Percentiles rank a stretch among this genome's conserved stretches.
phyloP scores from a whole-genome alignment of 2,113 vertebrate genomes.

The Dipodomys spectabilis region DNA sequence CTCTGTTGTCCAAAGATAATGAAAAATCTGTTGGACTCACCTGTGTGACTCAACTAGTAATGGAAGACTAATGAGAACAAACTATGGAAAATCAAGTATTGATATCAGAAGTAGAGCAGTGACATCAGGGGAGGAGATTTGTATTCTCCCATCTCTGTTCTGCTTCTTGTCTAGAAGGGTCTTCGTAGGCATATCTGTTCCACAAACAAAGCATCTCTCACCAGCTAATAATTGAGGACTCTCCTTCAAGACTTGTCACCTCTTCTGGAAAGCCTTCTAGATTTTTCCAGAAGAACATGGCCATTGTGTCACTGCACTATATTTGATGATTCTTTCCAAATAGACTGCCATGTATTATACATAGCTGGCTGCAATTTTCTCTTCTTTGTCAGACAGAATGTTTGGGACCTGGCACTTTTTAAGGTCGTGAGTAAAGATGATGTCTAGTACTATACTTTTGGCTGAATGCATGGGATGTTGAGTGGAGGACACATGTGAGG shows the following conservation, averaged over 20 bases:
- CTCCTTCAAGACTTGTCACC: not conserved
- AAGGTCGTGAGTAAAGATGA: not conserved
- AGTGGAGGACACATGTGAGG: no score
- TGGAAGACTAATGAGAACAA: not conserved
- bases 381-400: not conserved
- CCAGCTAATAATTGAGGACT: not conserved
- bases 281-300: not conserved
- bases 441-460: not conserved
- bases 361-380: not conserved
- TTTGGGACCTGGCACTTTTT: not conserved
- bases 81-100: not conserved
- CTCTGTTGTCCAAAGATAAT: not conserved
- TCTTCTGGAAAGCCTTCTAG: not conserved
- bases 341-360: no score
- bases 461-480: not conserved
- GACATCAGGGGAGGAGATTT: not conserved
- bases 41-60: not conserved
- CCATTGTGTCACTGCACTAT: not conserved
- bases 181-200: not conserved
- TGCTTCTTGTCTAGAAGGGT: slow-evolving; percentile 3
- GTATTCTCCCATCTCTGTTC: not conserved
- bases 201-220: not conserved
- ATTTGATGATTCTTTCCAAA: not conserved
- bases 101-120: not conserved
- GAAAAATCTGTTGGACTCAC: not conserved